These are phyloP conservation scores for Pogonomyrmex barbatus DNA, from an alignment of 1,140 invertebrate species.

Conservation along the genomic window DNA sequence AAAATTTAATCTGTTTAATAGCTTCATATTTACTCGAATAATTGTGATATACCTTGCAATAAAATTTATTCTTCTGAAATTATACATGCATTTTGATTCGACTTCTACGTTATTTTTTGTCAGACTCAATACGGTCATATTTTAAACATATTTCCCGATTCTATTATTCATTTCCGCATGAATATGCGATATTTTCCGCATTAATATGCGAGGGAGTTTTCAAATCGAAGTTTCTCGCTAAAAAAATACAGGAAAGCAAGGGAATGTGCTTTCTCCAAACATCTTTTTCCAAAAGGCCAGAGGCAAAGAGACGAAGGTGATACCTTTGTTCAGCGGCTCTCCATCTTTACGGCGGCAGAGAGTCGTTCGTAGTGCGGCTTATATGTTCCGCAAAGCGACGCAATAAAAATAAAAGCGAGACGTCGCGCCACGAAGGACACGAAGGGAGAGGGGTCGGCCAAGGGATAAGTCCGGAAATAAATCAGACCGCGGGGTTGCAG, in stretches of 20 bases:
- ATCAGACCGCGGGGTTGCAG: conserved; percentile 53
- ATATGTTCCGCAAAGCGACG: conserved; percentile 52
- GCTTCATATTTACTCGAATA: neutral
- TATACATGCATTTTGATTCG: neutral
- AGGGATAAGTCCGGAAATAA: conserved; percentile 67
- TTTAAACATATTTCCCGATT: neutral
- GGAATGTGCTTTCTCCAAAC: neutral
- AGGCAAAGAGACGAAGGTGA: neutral
- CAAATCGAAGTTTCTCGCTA: neutral
- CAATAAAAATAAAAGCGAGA: conserved; percentile 62
- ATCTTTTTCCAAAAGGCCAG: neutral
- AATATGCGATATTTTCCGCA: neutral
- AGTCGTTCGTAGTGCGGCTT: conserved; percentile 35
- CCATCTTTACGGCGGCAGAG: conserved; percentile 40
- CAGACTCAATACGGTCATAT: neutral
- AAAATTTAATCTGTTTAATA: neutral
- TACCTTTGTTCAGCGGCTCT: conserved; percentile 22
- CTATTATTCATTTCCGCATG: neutral
- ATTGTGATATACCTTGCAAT: neutral
- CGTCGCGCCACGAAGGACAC: neutral
- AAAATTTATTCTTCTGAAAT: neutral
- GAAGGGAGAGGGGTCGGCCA: neutral
- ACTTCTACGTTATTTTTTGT: neutral
- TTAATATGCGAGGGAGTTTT: conserved; percentile 22
- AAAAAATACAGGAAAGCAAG: neutral